A percentile compares a stretch with the other conserved stretches of the same genome.
Evolutionary conservation across 2,113 vertebrate genomes (phyloP).

Genomic region (Drymodes brunneopygia): DNA sequence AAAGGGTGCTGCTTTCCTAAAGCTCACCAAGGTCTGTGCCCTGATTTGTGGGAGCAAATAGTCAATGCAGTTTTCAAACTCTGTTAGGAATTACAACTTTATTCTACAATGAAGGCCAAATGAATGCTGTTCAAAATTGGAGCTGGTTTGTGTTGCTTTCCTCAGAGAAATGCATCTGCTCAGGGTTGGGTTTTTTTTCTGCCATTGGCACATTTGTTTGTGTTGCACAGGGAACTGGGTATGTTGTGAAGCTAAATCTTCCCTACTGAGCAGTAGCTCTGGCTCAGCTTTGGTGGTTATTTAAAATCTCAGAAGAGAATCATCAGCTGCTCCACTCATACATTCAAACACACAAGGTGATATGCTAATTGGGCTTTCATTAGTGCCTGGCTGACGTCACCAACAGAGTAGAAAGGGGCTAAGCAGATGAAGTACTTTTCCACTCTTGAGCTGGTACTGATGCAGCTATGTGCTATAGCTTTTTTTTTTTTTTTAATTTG

Average conservation of each 20-base stretch:
- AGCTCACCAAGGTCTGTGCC: background rate
- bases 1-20: background rate
- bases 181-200: background rate
- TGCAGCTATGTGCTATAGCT: background rate
- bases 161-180: background rate
- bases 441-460: slow-evolving; percentile 21
- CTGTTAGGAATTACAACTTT: background rate
- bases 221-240: background rate
- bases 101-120: background rate
- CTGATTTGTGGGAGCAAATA: background rate
- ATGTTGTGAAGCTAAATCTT: slow-evolving; percentile 25
- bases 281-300: background rate
- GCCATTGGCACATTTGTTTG: background rate
- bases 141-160: background rate
- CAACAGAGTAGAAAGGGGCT: background rate
- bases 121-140: background rate
- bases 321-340: slow-evolving; percentile 22
- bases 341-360: slow-evolving; percentile 24
- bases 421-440: slow-evolving; percentile 50
- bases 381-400: slow-evolving; percentile 23
- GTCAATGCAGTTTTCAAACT: background rate
- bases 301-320: slow-evolving; percentile 37
- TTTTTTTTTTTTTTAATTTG: background rate
- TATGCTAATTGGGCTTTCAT: slow-evolving; percentile 43
- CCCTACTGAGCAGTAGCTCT: slow-evolving; percentile 1